Evolutionary conservation across 1,140 invertebrate genomes (phyloP), one percentile per base, ranked within the genome.

Genomic region (Rhizoglyphus robini): DNA sequence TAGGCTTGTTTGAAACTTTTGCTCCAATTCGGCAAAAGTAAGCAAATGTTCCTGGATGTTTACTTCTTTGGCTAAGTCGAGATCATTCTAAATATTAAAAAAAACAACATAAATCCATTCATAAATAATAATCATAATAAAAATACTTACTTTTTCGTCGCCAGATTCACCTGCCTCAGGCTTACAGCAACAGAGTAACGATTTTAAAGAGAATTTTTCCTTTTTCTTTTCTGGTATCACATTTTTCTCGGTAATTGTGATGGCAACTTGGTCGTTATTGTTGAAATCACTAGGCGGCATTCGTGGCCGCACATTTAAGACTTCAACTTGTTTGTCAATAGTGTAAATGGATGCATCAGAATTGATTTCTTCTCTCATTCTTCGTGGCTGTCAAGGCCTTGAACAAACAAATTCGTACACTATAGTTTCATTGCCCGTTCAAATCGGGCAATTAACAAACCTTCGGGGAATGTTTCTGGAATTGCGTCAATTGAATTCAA

Each of bases 1-100:
- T 20, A 67, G n/a, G 48, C 65, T 18, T 13, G 65, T 65, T 47
- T 66, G 59, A 66, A 65, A 66, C 47, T 59, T 15, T 29, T 18
- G 15, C 4, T 2, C 13, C 57, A 65, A 36, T 20, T 65, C 63
- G 8, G 34, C 30, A 8, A 32, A 18, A 41, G 13, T 47, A 25
- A 5, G 23, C 34, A 63, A 11, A 46, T 63, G 61, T 31, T 63
- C 61, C 8, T 4, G 47, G 23, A 63, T 63, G 32, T 54, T 49
- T 3, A 63, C 11, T 23, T 63, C 34, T 63, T 63, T 63, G 18
- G 61, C 30, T 8, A 63, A 23, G 47, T 63, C 61, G 30, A 63
- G 18, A 46, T 63, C 61, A 46, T 63, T 60, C 51, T 54, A 54
- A 11, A 41, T 41, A 18, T 8, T 8, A 15, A 15, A 32, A 23